A percentile compares a stretch with the other conserved stretches of the same genome.
Conservation (phyloP, 2,113 vertebrate species). For the Podarcis cretensis region DNA sequence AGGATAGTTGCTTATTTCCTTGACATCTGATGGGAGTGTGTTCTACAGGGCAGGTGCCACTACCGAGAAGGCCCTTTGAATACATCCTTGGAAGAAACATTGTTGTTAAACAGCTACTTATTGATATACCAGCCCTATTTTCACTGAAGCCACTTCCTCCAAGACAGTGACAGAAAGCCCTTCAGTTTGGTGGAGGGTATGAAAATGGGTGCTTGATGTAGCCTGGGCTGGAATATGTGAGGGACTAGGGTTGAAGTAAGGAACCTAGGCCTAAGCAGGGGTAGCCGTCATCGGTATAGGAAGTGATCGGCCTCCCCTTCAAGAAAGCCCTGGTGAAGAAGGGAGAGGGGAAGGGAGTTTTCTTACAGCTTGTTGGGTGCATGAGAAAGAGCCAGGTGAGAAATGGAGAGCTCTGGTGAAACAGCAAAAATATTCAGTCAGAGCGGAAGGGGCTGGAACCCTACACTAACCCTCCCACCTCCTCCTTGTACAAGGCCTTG, state of each 20-base stretch:
- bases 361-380: not conserved
- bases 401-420: not conserved
- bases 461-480: too few relatives aligned
- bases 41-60: too few relatives aligned
- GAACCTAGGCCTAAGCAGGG: not conserved
- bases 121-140: conserved; percentile 33
- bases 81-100: not conserved
- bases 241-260: not conserved
- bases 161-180: too few relatives aligned
- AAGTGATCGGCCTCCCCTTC: not conserved
- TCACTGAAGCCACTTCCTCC: not conserved
- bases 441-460: too few relatives aligned
- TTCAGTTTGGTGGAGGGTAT: too few relatives aligned
- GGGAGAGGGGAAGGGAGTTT: not conserved
- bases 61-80: too few relatives aligned
- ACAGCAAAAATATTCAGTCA: not conserved
- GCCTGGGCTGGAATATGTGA: not conserved
- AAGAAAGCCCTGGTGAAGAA: not conserved
- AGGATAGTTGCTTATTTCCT: too few relatives aligned
- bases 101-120: not conserved
- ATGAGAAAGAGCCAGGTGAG: not conserved
- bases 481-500: not conserved
- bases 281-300: not conserved
- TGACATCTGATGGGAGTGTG: too few relatives aligned
- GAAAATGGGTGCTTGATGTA: not conserved